phyloP scores from a whole-genome alignment of 2,888 invertebrate genomes.

The Agonopterix subpropinquella region DNA sequence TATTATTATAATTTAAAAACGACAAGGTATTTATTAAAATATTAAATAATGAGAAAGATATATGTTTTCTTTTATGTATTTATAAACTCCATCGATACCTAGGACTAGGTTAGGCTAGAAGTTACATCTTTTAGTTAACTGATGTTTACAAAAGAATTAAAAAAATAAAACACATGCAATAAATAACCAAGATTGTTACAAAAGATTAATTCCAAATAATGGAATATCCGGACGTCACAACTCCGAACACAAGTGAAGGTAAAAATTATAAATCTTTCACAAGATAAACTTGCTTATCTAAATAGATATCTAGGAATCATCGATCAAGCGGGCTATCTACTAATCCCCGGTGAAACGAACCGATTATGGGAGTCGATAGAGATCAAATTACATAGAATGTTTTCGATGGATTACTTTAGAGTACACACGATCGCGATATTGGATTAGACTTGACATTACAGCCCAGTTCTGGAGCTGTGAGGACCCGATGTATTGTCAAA shows the following conservation, averaged over 20 bases:
- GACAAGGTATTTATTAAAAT: too few relatives aligned
- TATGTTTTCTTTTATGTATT: too few relatives aligned
- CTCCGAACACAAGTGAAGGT: conserved; percentile 15
- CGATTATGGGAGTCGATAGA: conserved; percentile 46
- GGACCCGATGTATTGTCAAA: too few relatives aligned
- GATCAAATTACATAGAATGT: conserved; percentile 53
- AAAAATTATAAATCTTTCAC: conserved; percentile 47
- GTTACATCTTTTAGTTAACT: too few relatives aligned
- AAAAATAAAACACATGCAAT: too few relatives aligned
- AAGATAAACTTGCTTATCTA: conserved; percentile 58
- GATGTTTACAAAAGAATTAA: too few relatives aligned
- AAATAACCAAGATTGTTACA: background rate
- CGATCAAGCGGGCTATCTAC: conserved; percentile 60
- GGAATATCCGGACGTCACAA: background rate
- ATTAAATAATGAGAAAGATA: too few relatives aligned
- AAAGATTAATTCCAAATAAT: background rate
- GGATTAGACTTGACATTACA: too few relatives aligned
- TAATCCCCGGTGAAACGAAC: conserved; percentile 38
- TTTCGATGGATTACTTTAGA: conserved; percentile 25
- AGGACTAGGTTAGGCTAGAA: too few relatives aligned
- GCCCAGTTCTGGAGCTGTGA: too few relatives aligned
- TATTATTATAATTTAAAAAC: too few relatives aligned
- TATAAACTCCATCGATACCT: too few relatives aligned
- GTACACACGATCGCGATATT: conserved; percentile 9
- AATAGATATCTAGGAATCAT: conserved; percentile 52